A percentile compares a stretch with the other conserved stretches of the same genome.
Conservation (phyloP, 2,888 invertebrate genomes). For the Orthosia incerta region DNA sequence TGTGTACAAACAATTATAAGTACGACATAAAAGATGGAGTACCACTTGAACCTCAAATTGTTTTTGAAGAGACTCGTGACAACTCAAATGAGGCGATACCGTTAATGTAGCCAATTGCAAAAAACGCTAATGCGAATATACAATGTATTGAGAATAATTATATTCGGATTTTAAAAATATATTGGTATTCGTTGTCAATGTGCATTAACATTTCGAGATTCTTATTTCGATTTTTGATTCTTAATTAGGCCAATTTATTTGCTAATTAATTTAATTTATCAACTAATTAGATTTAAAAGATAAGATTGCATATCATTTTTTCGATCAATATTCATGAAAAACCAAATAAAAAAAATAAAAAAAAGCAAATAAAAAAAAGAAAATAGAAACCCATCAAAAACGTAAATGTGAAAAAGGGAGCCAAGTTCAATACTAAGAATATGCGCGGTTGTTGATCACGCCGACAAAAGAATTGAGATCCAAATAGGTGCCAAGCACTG, state of each 20-base stretch:
- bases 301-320: background rate
- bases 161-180: conserved; percentile 3
- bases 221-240: background rate
- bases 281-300: background rate
- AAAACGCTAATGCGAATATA: conserved; percentile 30
- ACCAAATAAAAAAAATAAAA: too few species aligned
- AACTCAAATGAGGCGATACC: conserved; percentile 62
- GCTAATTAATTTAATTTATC: conserved; percentile 34
- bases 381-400: too few species aligned
- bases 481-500: too few species aligned
- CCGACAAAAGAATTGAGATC: too few species aligned
- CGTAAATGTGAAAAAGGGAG: too few species aligned
- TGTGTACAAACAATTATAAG: conserved; percentile 78
- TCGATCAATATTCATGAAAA: background rate
- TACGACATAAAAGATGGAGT: conserved; percentile 66
- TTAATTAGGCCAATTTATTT: conserved; percentile 9
- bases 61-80: conserved; percentile 62
- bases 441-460: too few species aligned
- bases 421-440: too few species aligned
- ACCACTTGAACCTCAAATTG: conserved; percentile 59
- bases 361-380: too few species aligned
- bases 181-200: background rate
- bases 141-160: conserved; percentile 2
- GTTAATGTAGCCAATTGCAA: conserved; percentile 63
- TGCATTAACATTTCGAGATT: conserved; percentile 6